Evolutionary conservation across 2,113 vertebrate species (phyloP), one percentile per base, ranked within the genome.

Genomic region (Mormoops blainvillei): DNA sequence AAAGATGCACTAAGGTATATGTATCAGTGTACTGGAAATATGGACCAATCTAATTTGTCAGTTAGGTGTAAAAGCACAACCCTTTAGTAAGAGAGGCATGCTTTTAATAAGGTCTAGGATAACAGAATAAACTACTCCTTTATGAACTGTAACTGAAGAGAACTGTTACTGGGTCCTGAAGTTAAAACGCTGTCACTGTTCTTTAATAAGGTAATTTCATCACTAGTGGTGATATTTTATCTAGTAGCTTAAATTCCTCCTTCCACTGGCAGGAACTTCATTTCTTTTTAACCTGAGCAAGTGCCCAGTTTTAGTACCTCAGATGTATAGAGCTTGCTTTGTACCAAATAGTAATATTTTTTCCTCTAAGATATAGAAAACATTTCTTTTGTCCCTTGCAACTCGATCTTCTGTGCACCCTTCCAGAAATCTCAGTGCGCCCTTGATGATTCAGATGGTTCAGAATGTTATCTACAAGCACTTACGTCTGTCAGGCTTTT

Each of bases 361-460:
- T 93, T 38, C 67, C 74, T 91, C 41, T 80, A 70, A 96, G 36
- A 81, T 28, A 48, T 14, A 54, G 11, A 7, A 1, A 31, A 50
- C n/a, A 81, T 98, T 97, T 98, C 82, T 95, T 92, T 83, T 71
- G 77, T 91, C 43, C 93, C 95, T 93, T 92, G 84, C 78, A 97
- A 97, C 65, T 91, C 96, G 96, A 98, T 94, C 96, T 73, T 81
- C 70, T 20, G 8, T 95, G 74, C 41, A 76, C 68, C n/a, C 83
- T 93, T 96, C 74, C 84, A 80, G 96, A 97, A 94, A 95, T 74
- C 52, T 97, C 20, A 11, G 2, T 92, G 48, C 0, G 15, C 45
- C 88, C 67, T 86, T 18, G 67, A 18, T 85, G 56, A 93, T 86
- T 91, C 61, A n/a, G 70, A 13, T 80, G 56, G 92, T 90, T 92